Base-by-base conservation (phyloP, 2,888 invertebrate genomes). In the Branchellion lobata region DNA sequence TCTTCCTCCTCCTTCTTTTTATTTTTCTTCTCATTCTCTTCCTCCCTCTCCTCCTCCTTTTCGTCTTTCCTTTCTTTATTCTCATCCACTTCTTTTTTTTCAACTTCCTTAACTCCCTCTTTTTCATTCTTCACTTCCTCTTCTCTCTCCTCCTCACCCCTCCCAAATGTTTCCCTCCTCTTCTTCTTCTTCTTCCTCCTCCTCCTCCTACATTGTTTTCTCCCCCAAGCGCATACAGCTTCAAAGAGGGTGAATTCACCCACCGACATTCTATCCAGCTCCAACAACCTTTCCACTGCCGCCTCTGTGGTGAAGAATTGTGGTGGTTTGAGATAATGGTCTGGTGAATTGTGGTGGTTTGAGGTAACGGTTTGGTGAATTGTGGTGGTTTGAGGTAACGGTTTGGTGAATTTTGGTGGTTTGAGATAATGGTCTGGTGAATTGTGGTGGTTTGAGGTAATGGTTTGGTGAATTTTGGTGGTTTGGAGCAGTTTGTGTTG, bases 221-320 rank as follows among this genome's bases (percentile, higher is more conserved):
- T 83, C 5, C 85, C 83, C 85, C 86, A 86, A 11, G 73, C 33
- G 8, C 83, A 57, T 69, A 83, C 82, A 18, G 83, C 83, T 57
- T 82, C 83, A 78, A 83, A 84, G 1, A 85, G 81, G 5, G 80
- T 80, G 24, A 83, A 81, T 82, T 85, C 85, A 8, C 90, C 88
- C 8, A 93, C 90, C 81, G 90, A 89, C 71, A 94, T 87, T 1
- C 91, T 91, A 82, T 93, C 92, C 5, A 93, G 90, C 77, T 89
- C 89, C 0, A 92, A 90, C 76, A 94, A 18, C 24, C 73, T 47
- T 27, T 53, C 29, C 8, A 79, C 57, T 11, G 79, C 36, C 24
- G 31, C 34, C 33, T 29, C 79, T 79, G 40, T 24, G 65, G 61
- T 21, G 34, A 8, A 14, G 40, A 8, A 14, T 5, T 5, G 40